Base-by-base conservation (phyloP, 2,797 vertebrate genomes). In the Huso huso region DNA sequence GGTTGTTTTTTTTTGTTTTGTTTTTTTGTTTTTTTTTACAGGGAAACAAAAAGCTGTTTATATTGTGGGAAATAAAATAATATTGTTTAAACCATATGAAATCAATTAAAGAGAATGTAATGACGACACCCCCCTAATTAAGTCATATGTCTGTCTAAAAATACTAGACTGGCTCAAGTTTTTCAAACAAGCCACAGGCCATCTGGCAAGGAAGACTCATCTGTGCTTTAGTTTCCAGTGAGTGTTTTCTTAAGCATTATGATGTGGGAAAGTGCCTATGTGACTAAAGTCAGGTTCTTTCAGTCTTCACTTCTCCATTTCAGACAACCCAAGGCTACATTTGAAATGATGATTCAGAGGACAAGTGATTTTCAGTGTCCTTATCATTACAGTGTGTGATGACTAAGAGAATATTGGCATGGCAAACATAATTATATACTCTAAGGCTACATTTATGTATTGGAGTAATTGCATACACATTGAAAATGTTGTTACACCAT, bases 281-380 rank as follows among this genome's bases (percentile, higher is more conserved):
- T 81, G 80, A 82, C 80, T 76, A 73, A 76, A 73, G 75, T 81
- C 81, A 82, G 73, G 79, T 81, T 79, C 69, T 8, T 53, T 53
- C 51, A 53, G 12, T 53, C 51, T 9, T 12, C 6, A 53, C 12
- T 53, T 53, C 6, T 6, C 12, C 2, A 53, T 37, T 37, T 1
- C 23, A 53, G 51, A 53, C 12, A 12, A 53, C 8, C 51, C 8
- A 53, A 9, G 12, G 8, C 12, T 53, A 53, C 51, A 53, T 9
- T 9, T 53, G 51, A 53, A 9, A 53, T 9, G 12, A 9, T 53
- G 12, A 53, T 9, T 53, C 12, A 53, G 12, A 12, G 23, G 51
- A 53, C 2, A 12, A 4, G 6, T 53, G 12, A 6, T 53, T 12
- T 6, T 9, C 8, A 6, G 8, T 53, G 8, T 53, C 8, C 51